phyloP scores from a whole-genome alignment of 2,888 invertebrate species.

The Coleophora flavipennella region DNA sequence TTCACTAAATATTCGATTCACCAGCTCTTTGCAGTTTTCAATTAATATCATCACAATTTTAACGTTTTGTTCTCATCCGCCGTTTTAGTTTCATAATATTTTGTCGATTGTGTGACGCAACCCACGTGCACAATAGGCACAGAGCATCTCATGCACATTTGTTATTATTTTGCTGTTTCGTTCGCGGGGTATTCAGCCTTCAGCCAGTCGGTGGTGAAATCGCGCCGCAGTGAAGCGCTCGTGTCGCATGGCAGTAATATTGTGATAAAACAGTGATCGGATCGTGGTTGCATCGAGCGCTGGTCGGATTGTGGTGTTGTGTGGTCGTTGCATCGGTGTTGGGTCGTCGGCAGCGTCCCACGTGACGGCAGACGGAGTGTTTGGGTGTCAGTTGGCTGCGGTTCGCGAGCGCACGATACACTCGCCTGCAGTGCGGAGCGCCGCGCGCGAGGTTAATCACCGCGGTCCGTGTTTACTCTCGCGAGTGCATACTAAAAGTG shows the following conservation, averaged over 20 bases:
- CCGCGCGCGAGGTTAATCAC: slow-evolving; percentile 64
- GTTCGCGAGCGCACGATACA: slow-evolving; percentile 48
- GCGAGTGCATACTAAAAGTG: slow-evolving; percentile 64
- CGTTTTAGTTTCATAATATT: slow-evolving; percentile 38
- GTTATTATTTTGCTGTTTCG: slow-evolving; percentile 81
- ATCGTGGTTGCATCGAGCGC: slow-evolving; percentile 11
- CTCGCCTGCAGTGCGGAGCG: slow-evolving; percentile 62
- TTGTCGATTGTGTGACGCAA: slow-evolving; percentile 55
- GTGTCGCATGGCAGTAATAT: slow-evolving; percentile 40
- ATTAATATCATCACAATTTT: slow-evolving; percentile 43
- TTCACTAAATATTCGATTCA: slow-evolving; percentile 54
- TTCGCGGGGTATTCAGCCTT: slow-evolving; percentile 68
- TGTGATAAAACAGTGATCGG: slow-evolving; percentile 39
- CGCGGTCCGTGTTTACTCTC: slow-evolving; percentile 60
- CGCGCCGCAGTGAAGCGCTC: slow-evolving; percentile 50
- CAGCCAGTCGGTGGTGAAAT: slow-evolving; percentile 47
- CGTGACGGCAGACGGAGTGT: slow-evolving; percentile 58
- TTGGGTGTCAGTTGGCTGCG: slow-evolving; percentile 62
- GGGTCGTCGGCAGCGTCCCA: slow-evolving; percentile 41
- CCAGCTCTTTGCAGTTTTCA: slow-evolving; percentile 41
- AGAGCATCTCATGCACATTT: slow-evolving; percentile 76
- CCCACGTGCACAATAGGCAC: slow-evolving; percentile 68
- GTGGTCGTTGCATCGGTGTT: slow-evolving; percentile 17
- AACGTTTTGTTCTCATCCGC: slow-evolving; percentile 29
- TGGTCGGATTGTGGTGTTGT: slow-evolving; percentile 45